Base-by-base conservation (phyloP, 2,888 invertebrate genomes). In the Plebejus anna region DNA sequence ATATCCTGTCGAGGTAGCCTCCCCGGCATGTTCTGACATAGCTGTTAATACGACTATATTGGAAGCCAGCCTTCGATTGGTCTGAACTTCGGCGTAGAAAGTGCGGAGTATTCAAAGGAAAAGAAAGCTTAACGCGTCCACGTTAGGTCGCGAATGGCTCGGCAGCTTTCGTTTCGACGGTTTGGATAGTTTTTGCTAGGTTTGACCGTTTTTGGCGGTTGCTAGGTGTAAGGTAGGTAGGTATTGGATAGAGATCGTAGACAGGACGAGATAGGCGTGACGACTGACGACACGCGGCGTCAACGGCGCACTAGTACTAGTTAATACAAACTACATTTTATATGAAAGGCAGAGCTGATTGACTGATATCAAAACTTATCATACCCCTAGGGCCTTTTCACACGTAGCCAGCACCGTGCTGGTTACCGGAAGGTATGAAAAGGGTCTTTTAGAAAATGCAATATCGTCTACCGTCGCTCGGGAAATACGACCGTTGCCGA, bases 1-100 rank as follows among this genome's bases (percentile, higher is more conserved):
- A 78, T 80, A 81, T 81, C 81, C 81, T 81, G 81, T 80, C 76
- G 13, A 51, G 66, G 78, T 78, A 77, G 76, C 71, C 76, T 78
- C 78, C 77, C 75, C 77, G 77, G 75, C 77, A 70, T 75, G 61
- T 76, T 75, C 77, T 70, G 75, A 76, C 73, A 77, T 77, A 75
- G 70, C 72, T 78, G 77, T 76, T 77, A 66, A 73, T 77, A 61
- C 75, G 57, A 42, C 70, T 70, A 76, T 73, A 73, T 73, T 73
- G 28, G 73, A 51, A 51, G 73, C 16, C 72, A 72, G 72, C 51
- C 51, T 73, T 73, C 51, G 51, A 73, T 55, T 73, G 32, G 73
- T 73, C 55, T 51, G 73, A 32, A 55, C 73, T 73, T 32, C 55
- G 55, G 11, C 32, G 73, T 73, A 55, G 73, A 73, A 73, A 73